Evolutionary conservation across 2,113 vertebrate genomes (phyloP).

Genomic region (Merops nubicus): DNA sequence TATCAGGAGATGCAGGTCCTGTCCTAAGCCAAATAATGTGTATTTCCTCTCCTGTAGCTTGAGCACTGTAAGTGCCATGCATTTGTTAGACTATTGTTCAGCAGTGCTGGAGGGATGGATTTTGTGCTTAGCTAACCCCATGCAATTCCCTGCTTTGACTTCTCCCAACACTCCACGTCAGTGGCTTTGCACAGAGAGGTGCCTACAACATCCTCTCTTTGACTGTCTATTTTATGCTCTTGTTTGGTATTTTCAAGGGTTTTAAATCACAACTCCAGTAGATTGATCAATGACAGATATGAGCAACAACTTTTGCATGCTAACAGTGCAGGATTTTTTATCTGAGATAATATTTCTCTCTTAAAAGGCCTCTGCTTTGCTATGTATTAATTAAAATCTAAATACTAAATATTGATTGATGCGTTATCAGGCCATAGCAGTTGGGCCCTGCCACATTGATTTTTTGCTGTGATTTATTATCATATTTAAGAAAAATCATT

Average conservation of each 20-base stretch:
- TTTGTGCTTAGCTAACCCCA: background rate
- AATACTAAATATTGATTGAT: constrained; percentile 99
- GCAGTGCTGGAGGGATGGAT: background rate
- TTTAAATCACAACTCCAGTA: constrained; percentile 86
- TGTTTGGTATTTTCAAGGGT: constrained; percentile 79
- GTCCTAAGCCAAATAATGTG: fast-evolving
- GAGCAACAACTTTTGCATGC: constrained; percentile 87
- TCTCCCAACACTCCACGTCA: background rate
- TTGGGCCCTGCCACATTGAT: constrained; percentile 95
- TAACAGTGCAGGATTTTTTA: constrained; percentile 85
- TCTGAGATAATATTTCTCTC: constrained; percentile 97
- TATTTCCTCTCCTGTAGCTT: background rate
- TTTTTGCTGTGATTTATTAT: constrained; percentile 98
- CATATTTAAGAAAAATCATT: constrained; percentile 99
- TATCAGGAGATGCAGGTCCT: background rate
- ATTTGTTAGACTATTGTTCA: background rate
- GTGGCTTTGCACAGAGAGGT: background rate
- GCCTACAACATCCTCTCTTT: constrained; percentile 2
- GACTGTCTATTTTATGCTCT: constrained; percentile 69
- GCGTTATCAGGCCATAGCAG: constrained; percentile 97
- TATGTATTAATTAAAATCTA: constrained; percentile 99
- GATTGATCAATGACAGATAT: constrained; percentile 95
- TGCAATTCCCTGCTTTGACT: background rate
- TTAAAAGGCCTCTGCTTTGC: constrained; percentile 83
- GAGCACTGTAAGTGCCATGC: background rate